Percentiles rank a stretch among this genome's conserved stretches.
Evolutionary conservation across 2,113 vertebrate species (phyloP).

Genomic region (Syrmaticus mikado): DNA sequence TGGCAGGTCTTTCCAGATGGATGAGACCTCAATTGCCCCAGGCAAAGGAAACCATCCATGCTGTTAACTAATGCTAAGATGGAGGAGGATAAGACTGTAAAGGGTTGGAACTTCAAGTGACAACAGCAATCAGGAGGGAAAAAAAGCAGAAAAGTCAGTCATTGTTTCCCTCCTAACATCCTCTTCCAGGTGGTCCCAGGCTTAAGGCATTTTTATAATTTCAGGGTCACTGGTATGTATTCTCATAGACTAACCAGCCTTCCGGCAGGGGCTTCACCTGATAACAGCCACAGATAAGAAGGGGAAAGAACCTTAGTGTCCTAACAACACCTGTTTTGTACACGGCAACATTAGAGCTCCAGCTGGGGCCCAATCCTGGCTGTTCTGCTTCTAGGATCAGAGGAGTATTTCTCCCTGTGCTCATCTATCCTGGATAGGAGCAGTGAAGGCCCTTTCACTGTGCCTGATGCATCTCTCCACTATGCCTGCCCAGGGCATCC

Average conservation of each 20-base stretch:
- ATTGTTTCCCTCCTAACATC: neutral
- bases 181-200: conserved; percentile 55
- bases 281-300: conserved; percentile 36
- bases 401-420: neutral
- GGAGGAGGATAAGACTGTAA: conserved; percentile 32
- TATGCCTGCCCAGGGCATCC: neutral
- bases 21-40: conserved; percentile 49
- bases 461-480: neutral
- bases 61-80: conserved; percentile 31
- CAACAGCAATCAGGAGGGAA: conserved; percentile 10
- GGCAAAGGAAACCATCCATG: conserved; percentile 40
- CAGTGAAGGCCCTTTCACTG: neutral
- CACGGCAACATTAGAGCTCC: neutral
- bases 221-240: conserved; percentile 15
- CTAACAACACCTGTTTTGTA: conserved; percentile 44
- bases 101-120: neutral
- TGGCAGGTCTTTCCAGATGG: conserved; percentile 40
- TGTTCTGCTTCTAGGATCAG: neutral
- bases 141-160: neutral
- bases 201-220: conserved; percentile 27
- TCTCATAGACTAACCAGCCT: neutral
- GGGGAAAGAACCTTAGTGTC: neutral
- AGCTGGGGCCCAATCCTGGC: rapidly evolving
- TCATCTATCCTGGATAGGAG: neutral
- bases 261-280: conserved; percentile 14